phyloP scores from a whole-genome alignment of 1,140 invertebrate species.

The Sminthurides bifidus region DNA sequence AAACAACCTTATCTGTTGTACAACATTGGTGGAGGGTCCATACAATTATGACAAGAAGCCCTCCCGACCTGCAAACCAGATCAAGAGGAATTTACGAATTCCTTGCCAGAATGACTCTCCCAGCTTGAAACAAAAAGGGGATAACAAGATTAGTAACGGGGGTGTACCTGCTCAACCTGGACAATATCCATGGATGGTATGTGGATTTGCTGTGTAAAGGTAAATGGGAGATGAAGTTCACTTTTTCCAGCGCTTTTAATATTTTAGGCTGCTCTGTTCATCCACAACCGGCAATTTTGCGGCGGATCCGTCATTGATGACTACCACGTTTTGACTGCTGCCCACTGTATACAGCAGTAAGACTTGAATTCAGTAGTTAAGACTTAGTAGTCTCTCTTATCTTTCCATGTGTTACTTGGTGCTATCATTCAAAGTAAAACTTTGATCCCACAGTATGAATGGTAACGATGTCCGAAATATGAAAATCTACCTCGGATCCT shows the following conservation, averaged over 20 bases:
- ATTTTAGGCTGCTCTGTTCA: slow-evolving; percentile 1
- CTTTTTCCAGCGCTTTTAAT: no score
- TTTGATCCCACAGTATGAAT: background rate
- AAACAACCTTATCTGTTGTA: slow-evolving; percentile 2
- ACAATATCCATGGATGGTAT: no score
- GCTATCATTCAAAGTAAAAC: background rate
- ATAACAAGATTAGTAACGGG: no score
- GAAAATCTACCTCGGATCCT: background rate
- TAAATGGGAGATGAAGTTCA: no score
- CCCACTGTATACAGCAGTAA: slow-evolving; percentile 7
- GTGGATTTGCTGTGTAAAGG: no score
- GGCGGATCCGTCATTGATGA: slow-evolving; percentile 9
- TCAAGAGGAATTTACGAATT: no score
- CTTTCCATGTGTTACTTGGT: background rate
- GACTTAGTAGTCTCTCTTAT: background rate
- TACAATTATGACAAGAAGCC: no score
- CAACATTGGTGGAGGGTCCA: no score
- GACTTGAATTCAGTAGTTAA: slow-evolving; percentile 1
- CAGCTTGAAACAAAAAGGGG: no score
- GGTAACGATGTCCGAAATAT: slow-evolving; percentile 3
- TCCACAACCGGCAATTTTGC: slow-evolving; percentile 12
- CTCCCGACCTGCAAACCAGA: no score
- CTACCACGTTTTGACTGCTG: slow-evolving; percentile 7
- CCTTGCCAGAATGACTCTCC: background rate
- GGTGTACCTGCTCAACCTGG: no score